Percentiles rank a stretch among this genome's conserved stretches.
phyloP scores from a whole-genome alignment of 2,888 invertebrate species.

The Zaprionus obscuricornis region DNA sequence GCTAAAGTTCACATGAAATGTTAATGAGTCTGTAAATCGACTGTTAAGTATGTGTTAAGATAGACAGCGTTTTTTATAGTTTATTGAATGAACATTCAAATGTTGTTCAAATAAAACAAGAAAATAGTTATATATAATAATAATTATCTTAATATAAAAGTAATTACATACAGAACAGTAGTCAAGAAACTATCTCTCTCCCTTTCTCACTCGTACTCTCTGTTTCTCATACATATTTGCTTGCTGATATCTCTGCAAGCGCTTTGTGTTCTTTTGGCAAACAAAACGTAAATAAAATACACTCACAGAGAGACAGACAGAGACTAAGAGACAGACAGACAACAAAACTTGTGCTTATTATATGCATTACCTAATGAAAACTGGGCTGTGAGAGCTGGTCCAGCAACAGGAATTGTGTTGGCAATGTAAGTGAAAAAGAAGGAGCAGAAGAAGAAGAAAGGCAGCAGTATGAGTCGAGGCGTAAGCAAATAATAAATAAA shows the following conservation, averaged over 20 bases:
- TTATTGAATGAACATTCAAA: slow-evolving; percentile 3
- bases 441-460: background rate
- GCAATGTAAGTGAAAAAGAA: too few relatives aligned
- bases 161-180: too few relatives aligned
- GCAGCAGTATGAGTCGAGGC: slow-evolving; percentile 12
- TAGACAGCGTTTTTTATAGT: slow-evolving; percentile 15
- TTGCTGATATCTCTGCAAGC: slow-evolving; percentile 25
- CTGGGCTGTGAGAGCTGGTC: slow-evolving; percentile 37
- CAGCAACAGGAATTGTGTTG: slow-evolving; percentile 2
- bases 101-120: background rate
- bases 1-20: slow-evolving; percentile 20
- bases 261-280: slow-evolving; percentile 23
- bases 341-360: slow-evolving; percentile 56
- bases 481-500: slow-evolving; percentile 78
- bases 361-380: slow-evolving; percentile 80
- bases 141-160: too few relatives aligned
- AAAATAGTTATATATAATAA: too few relatives aligned
- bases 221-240: too few relatives aligned
- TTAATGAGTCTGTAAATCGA: slow-evolving; percentile 44
- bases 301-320: slow-evolving; percentile 26
- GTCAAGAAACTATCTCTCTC: too few relatives aligned
- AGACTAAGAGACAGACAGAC: background rate
- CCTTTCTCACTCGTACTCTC: too few relatives aligned
- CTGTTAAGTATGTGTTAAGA: slow-evolving; percentile 22
- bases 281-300: slow-evolving; percentile 68